Conservation (phyloP, 2,797 vertebrate species). For the Gadopsis bispinosus region DNA sequence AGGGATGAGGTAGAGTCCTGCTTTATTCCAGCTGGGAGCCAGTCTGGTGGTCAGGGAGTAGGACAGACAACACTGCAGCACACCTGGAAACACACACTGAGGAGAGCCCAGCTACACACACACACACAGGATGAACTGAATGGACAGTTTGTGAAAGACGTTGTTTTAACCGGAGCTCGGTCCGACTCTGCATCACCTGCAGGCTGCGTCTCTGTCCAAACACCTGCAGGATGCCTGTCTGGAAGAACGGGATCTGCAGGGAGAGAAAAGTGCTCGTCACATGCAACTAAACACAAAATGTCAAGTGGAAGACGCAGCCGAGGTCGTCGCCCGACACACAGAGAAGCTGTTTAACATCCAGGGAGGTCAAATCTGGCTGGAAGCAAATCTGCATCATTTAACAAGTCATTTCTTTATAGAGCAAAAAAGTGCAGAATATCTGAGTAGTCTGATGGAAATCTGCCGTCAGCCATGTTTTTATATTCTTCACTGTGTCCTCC, state of each 20-base stretch:
- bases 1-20: constrained; percentile 88
- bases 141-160: too few relatives aligned
- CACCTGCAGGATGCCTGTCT: constrained; percentile 85
- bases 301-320: not conserved
- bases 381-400: too few relatives aligned
- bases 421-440: too few relatives aligned
- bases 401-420: too few relatives aligned
- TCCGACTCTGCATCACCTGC: constrained; percentile 76
- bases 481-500: too few relatives aligned
- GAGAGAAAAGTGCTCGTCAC: not conserved
- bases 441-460: too few relatives aligned
- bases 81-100: constrained; percentile 81
- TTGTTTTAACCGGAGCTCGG: too few relatives aligned
- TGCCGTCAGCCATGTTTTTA: too few relatives aligned
- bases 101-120: constrained; percentile 71
- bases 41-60: constrained; percentile 88
- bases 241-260: constrained; percentile 86
- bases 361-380: too few relatives aligned
- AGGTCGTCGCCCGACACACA: not conserved
- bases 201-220: constrained; percentile 82
- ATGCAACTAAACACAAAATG: not conserved
- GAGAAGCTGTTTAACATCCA: not conserved
- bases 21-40: constrained; percentile 91
- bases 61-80: constrained; percentile 90
- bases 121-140: constrained; percentile 10